Percentiles rank a stretch among this genome's conserved stretches.
phyloP scores from a whole-genome alignment of 1,140 invertebrate species.

The Drosophila ohnishii region DNA sequence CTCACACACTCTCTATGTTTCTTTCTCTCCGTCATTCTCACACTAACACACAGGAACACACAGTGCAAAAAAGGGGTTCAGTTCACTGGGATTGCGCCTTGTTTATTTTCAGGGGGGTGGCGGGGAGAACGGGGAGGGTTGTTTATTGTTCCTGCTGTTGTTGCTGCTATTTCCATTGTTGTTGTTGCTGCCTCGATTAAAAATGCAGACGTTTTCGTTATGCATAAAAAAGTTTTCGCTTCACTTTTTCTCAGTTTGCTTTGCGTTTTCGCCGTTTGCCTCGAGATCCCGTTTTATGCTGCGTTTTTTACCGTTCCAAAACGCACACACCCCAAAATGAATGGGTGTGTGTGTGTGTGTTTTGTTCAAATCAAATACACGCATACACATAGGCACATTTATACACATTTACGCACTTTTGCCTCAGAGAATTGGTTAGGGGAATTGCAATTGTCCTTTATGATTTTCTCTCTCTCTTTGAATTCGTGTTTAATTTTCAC shows the following conservation, averaged over 20 bases:
- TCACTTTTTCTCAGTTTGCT: slow-evolving; percentile 33
- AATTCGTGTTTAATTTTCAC: not conserved
- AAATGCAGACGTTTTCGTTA: slow-evolving; percentile 71
- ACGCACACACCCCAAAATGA: slow-evolving; percentile 23
- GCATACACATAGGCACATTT: slow-evolving; percentile 22
- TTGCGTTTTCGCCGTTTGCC: slow-evolving; percentile 48
- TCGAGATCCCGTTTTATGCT: slow-evolving; percentile 26
- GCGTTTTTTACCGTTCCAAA: slow-evolving; percentile 33
- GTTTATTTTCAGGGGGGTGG: slow-evolving; percentile 42
- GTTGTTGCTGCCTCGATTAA: slow-evolving; percentile 65
- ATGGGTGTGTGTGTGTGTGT: slow-evolving; percentile 4
- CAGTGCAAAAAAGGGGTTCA: slow-evolving; percentile 59
- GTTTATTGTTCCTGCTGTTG: slow-evolving; percentile 43
- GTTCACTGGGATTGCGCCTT: slow-evolving; percentile 43
- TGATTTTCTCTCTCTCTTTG: not conserved
- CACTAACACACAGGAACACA: slow-evolving; percentile 21
- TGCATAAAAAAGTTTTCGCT: slow-evolving; percentile 63
- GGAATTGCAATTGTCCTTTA: slow-evolving; percentile 13
- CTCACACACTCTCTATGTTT: slow-evolving; percentile 11
- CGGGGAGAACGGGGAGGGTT: slow-evolving; percentile 37
- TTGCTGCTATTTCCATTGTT: slow-evolving; percentile 55
- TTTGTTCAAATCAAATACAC: slow-evolving; percentile 19
- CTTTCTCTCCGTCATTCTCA: slow-evolving; percentile 17
- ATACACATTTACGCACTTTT: slow-evolving; percentile 8
- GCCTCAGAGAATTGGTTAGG: not conserved